A percentile compares a stretch with the other conserved stretches of the same genome.
phyloP scores from a whole-genome alignment of 2,888 invertebrate genomes.

The Chironomus riparius region DNA sequence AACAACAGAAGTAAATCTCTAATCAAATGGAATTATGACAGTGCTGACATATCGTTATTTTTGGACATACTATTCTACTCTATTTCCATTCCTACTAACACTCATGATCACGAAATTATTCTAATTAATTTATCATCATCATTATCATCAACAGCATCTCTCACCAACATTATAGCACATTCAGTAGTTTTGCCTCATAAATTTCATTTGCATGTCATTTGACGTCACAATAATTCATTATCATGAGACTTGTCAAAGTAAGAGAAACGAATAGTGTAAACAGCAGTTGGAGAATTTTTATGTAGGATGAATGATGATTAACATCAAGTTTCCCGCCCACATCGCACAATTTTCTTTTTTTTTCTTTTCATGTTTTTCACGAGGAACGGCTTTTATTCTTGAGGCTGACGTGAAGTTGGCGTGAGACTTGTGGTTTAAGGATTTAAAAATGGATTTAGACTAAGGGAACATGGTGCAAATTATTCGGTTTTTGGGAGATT shows the following conservation, averaged over 20 bases:
- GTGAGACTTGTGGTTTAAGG: too few species aligned
- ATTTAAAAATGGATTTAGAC: too few species aligned
- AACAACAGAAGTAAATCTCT: not conserved
- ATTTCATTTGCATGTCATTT: not conserved
- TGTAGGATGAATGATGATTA: too few species aligned
- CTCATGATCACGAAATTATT: not conserved
- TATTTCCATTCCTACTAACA: not conserved
- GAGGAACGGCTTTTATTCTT: too few species aligned
- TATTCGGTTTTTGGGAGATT: too few species aligned
- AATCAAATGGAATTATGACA: constrained; percentile 5
- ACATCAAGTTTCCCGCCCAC: too few species aligned
- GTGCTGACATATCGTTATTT: not conserved
- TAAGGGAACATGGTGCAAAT: too few species aligned
- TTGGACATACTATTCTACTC: not conserved
- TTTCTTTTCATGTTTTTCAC: too few species aligned
- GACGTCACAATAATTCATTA: not conserved
- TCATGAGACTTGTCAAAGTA: not conserved
- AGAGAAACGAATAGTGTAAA: not conserved
- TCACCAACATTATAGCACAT: not conserved
- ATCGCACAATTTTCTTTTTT: too few species aligned
- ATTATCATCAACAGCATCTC: not conserved
- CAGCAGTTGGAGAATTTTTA: too few species aligned
- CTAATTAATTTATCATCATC: not conserved
- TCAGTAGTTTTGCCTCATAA: not conserved
- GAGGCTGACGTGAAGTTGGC: too few species aligned